Evolutionary conservation across 2,113 vertebrate species (phyloP).

Genomic region (Nipponia nippon): DNA sequence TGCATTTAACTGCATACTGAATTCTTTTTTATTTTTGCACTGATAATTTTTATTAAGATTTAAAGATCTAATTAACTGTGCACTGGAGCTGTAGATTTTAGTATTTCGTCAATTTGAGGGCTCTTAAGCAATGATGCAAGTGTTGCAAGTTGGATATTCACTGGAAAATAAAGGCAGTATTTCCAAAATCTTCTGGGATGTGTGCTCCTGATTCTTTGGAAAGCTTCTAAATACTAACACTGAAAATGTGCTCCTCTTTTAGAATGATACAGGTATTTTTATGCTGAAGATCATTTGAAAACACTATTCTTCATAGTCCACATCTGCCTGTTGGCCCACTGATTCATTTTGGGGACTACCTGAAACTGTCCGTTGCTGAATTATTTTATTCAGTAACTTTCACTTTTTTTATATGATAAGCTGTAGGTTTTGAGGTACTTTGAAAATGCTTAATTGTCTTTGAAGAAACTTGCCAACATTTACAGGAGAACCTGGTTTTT

Average conservation of each 20-base stretch:
- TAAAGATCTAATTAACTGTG: background rate
- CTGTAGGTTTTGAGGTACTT: background rate
- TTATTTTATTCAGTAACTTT: background rate
- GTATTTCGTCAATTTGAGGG: background rate
- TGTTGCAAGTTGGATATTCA: background rate
- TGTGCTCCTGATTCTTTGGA: background rate
- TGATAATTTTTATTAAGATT: conserved; percentile 23
- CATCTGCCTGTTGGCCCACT: background rate
- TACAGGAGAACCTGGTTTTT: background rate
- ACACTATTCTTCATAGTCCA: background rate
- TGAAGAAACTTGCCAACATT: background rate
- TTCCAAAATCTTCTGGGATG: background rate
- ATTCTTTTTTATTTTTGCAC: conserved; percentile 39
- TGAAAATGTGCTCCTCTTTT: background rate
- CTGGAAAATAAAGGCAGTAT: conserved; percentile 37
- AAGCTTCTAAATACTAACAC: background rate
- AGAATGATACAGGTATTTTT: background rate
- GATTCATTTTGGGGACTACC: background rate
- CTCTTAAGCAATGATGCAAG: background rate
- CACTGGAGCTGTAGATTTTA: conserved; percentile 23
- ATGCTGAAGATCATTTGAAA: background rate
- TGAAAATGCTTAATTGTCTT: background rate
- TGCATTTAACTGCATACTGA: background rate
- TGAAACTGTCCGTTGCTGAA: background rate
- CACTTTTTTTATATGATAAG: background rate